A percentile compares a stretch with the other conserved stretches of the same genome.
Evolutionary conservation across 2,888 invertebrate genomes (phyloP).

Genomic region (Aproaerema taeniolella): DNA sequence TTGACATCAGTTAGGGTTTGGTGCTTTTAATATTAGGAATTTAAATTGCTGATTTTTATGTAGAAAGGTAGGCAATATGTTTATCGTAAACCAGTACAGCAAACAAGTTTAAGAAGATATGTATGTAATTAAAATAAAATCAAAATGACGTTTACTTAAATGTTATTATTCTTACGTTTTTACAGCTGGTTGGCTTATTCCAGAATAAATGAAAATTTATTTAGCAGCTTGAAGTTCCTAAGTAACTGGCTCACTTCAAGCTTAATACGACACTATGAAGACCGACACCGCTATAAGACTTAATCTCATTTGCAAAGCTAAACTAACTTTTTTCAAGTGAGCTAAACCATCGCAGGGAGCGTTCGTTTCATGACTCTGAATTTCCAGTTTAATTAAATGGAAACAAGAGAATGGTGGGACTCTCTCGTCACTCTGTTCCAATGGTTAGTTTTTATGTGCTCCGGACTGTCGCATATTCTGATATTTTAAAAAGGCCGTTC

Average conservation of each 20-base stretch:
- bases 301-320: constrained; percentile 58
- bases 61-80: too few species aligned
- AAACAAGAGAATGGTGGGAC: constrained; percentile 63
- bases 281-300: constrained; percentile 37
- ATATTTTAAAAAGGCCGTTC: constrained; percentile 40
- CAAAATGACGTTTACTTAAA: not conserved
- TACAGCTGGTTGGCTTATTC: constrained; percentile 4
- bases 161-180: constrained; percentile 14
- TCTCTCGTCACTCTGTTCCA: constrained; percentile 46
- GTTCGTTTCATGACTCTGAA: constrained; percentile 47
- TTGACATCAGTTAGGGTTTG: too few species aligned
- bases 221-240: constrained; percentile 5
- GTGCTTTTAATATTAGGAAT: too few species aligned
- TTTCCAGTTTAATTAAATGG: constrained; percentile 70
- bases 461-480: constrained; percentile 35
- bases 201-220: constrained; percentile 7
- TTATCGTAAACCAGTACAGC: too few species aligned
- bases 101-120: too few species aligned
- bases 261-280: constrained; percentile 32
- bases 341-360: constrained; percentile 35
- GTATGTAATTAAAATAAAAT: too few species aligned
- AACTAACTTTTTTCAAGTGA: constrained; percentile 47
- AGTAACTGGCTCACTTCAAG: constrained; percentile 13
- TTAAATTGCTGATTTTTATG: too few species aligned
- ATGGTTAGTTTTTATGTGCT: constrained; percentile 49